Evolutionary conservation across 2,113 vertebrate genomes (phyloP), one percentile per base, ranked within the genome.

Genomic region (Shinisaurus crocodilurus): DNA sequence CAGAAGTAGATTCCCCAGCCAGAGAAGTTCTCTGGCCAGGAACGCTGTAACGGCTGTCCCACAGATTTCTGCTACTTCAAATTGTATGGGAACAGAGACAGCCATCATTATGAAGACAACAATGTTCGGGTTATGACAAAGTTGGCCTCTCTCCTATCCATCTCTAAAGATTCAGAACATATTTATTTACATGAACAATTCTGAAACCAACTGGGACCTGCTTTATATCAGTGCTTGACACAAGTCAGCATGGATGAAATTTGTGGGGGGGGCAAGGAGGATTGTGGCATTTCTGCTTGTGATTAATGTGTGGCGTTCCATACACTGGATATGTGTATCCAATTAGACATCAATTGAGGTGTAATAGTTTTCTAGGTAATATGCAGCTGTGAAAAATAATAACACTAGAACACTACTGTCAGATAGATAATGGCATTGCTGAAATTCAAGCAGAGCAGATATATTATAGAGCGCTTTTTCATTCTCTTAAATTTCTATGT

Each of bases 301-400:
- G 84, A 93, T 74, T 90, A 77, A 81, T 91, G 74, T 83, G 93
- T 0, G 0, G 77, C 87, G 25, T 89, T 95, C 86, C 92, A 94
- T 95, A 89, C 82, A 88, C 60, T 90, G 85, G 45, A 95, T 95
- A 37, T 93, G 93, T 89, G 91, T 89, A 80, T 54, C 63, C 75
- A 79, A 82, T 94, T 93, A 93, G 95, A 93, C 74, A 90, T 5
- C 90, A 95, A 94, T 92, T 95, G 92, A 93, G 63, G 93, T 94
- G 63, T 92, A 95, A 94, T 92, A 86, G 91, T 90, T 80, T 57
- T 81, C 84, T 94, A 93, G 93, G 85, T 89, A 89, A 87, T 93
- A 92, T 94, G 91, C 82, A 88, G 87, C 94, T 94, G 57, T 88
- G 90, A 88, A 54, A 93, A 94, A 70, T 0, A 0, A 89, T 79